phyloP scores from a whole-genome alignment of 2,888 invertebrate genomes.

The Ormyrus labotus region DNA sequence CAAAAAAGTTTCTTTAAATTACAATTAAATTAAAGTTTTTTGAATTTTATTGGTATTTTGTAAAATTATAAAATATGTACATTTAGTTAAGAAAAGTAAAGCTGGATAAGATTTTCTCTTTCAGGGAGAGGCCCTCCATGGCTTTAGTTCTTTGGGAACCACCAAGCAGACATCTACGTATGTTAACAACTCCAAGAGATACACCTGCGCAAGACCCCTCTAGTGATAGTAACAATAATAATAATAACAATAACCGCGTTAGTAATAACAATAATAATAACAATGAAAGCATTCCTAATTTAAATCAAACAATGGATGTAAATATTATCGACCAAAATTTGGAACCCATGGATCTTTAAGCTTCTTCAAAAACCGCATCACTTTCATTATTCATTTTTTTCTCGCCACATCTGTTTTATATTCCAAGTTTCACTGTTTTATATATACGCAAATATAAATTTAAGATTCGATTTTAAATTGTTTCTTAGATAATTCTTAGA shows the following conservation, averaged over 20 bases:
- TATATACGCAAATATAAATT: conserved; percentile 10
- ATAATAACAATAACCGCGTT: conserved; percentile 59
- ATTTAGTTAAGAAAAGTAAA: conserved; percentile 54
- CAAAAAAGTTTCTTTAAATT: too few species aligned
- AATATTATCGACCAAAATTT: conserved; percentile 58
- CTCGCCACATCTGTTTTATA: conserved; percentile 6
- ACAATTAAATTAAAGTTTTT: not conserved
- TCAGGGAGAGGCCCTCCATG: conserved; percentile 84
- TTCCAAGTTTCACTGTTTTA: conserved; percentile 4
- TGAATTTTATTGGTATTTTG: not conserved
- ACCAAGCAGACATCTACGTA: conserved; percentile 78
- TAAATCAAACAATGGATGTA: conserved; percentile 65
- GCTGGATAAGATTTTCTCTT: conserved; percentile 66
- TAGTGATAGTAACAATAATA: conserved; percentile 59
- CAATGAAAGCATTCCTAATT: conserved; percentile 65
- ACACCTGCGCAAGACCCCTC: conserved; percentile 59
- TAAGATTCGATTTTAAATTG: not conserved
- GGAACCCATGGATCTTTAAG: conserved; percentile 73
- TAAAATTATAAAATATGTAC: not conserved
- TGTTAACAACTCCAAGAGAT: conserved; percentile 62
- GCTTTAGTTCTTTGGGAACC: conserved; percentile 90
- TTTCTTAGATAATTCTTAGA: conserved; percentile 1
- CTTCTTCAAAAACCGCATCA: conserved; percentile 18
- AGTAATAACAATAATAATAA: conserved; percentile 61
- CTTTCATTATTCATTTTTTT: conserved; percentile 34